Base-by-base conservation (phyloP, 2,113 vertebrate species). In the Oxyruncus cristatus region DNA sequence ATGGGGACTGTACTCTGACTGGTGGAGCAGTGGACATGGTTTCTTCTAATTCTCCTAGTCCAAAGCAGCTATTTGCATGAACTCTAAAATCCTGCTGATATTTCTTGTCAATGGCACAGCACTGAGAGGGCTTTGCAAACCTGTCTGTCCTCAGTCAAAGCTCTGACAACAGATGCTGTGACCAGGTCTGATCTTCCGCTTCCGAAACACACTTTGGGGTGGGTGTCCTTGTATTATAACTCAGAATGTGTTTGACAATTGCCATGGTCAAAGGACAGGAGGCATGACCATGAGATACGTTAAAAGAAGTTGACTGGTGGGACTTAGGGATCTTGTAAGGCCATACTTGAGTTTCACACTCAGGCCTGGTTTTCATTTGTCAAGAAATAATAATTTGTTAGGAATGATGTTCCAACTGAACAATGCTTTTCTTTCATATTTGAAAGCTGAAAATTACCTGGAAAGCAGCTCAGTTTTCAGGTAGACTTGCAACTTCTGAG, bases 101-200 rank as follows among this genome's bases (percentile, higher is more conserved):
- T 30, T 73, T 82, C 67, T 49, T 53, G 62, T 3, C 63, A 72
- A 14, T 10, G 21, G 46, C 61, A 50, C 35, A 55, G 24, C 30
- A 37, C 26, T 8, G 8, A 0, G 0, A 50, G n/a, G 59, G 65
- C 21, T 73, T 63, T 56, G 50, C 5, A 6, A 47, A 66, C 17
- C n/a, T 27, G 6, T 1, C 5, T 42, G 26, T 56, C 37, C 44
- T 53, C 37, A n/a, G 16, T 53, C 55, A 93, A 75, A 92, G 32
- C 14, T n/a, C 67, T 79, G n/a, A 46, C 32, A 77, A 49, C 0
- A 26, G 68, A 41, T 1, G 1, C n/a, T 62, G 44, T 68, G 37
- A 46, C 39, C 39, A 47, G 27, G 30, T 18, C 63, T 71, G 26
- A 50, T 22, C 23, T 58, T 83, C 37, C 46, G 32, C 59, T 56